Base-by-base conservation (phyloP, 2,888 invertebrate genomes). In the Rhagonycha fulva region DNA sequence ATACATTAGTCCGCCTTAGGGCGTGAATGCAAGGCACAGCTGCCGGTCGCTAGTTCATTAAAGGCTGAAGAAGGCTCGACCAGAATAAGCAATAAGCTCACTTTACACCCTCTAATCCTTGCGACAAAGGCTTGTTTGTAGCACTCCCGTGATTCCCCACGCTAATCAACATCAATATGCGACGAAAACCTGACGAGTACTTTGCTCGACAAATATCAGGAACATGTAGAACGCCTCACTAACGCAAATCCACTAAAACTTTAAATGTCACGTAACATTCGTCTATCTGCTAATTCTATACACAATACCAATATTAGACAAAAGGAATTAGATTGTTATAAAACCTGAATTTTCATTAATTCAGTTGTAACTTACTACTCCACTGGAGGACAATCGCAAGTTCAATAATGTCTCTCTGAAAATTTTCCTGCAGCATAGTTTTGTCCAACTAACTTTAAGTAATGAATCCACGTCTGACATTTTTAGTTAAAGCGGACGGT, bases 1-100 rank as follows among this genome's bases (percentile, higher is more conserved):
- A 83, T 83, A 83, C 80, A 81, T 82, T 80, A 82, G 81, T 79
- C 80, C 81, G 80, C 78, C 80, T 76, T 70, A 72, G 80, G 81
- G 81, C 81, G 82, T 80, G 76, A 80, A 80, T 74, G 78, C 76
- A 78, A 79, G 80, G 78, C 79, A 78, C 78, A 80, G 77, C 78
- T 79, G 77, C 79, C 79, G 77, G 77, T 76, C 78, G 78, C 80
- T 76, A 82, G 82, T 84, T 84, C 82, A 84, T 84, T 84, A 84
- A 78, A 78, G 81, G 78, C 77, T 80, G 82, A 81, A 81, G 82
- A 81, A 80, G 81, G 81, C 83, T 79, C 82, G 83, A 81, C 83
- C 82, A 80, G 84, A 84, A 83, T 84, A 84, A 83, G 83, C 83
- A 84, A 84, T 84, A 83, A 83, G 83, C 83, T 80, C 80, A 80